Evolutionary conservation across 2,113 vertebrate species (phyloP).

Genomic region (Conger conger): DNA sequence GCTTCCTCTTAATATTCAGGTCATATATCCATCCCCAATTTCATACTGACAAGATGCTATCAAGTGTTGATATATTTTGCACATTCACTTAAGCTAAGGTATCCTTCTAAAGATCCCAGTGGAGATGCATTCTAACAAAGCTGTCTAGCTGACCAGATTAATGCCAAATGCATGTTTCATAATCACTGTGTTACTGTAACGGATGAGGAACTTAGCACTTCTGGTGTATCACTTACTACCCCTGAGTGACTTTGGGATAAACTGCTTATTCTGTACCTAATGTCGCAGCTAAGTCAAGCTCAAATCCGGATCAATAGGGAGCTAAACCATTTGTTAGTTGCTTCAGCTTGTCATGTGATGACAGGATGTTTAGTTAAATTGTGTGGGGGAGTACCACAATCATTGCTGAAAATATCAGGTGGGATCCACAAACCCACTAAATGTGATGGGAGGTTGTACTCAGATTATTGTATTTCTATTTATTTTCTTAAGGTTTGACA

Average conservation of each 20-base stretch:
- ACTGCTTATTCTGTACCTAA: constrained; percentile 22
- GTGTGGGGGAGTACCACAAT: constrained; percentile 2
- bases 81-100: constrained; percentile 16
- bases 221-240: constrained; percentile 29
- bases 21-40: neutral
- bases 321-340: constrained; percentile 17
- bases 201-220: constrained; percentile 23
- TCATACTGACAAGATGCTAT: constrained; percentile 28
- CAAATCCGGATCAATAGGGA: constrained; percentile 21
- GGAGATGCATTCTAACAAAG: constrained; percentile 23
- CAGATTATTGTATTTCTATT: neutral
- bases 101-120: constrained; percentile 20
- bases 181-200: constrained; percentile 24
- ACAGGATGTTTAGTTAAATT: neutral
- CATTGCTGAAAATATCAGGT: neutral
- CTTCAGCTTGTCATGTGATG: neutral
- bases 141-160: constrained; percentile 17
- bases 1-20: constrained; percentile 10
- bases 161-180: constrained; percentile 21
- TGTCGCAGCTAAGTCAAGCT: constrained; percentile 14
- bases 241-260: constrained; percentile 20
- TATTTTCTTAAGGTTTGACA: neutral
- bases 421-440: neutral
- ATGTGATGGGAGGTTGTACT: neutral
- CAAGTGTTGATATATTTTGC: constrained; percentile 27